Conservation (phyloP, 2,113 vertebrate genomes). For the Ciconia stormi region DNA sequence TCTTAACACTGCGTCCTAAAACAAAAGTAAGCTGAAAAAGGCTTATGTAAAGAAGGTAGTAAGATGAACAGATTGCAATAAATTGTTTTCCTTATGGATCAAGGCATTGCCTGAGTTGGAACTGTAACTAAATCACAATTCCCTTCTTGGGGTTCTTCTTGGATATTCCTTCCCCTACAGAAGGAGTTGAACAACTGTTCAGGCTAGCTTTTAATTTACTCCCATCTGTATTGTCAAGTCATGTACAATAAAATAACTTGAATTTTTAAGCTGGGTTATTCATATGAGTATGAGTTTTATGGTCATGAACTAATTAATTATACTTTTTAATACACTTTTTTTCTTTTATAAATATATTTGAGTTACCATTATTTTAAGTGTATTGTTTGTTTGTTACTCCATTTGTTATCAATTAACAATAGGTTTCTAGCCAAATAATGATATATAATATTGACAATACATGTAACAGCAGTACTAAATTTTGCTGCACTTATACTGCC, state of each 20-base stretch:
- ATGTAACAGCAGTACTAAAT: not conserved
- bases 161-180: not conserved
- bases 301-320: not conserved
- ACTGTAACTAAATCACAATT: not conserved
- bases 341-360: not conserved
- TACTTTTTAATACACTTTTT: not conserved
- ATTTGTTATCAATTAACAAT: not conserved
- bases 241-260: not conserved
- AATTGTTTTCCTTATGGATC: not conserved
- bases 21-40: not conserved
- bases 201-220: not conserved
- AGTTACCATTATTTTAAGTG: not conserved
- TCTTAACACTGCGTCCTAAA: not conserved
- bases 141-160: not conserved
- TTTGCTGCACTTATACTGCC: not conserved
- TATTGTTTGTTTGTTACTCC: not conserved
- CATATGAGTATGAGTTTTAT: not conserved
- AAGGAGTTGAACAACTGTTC: not conserved
- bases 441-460: not conserved
- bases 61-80: not conserved
- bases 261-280: not conserved
- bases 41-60: not conserved
- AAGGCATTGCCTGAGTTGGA: not conserved
- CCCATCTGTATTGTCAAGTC: not conserved
- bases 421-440: not conserved